Conservation (phyloP, 2,888 invertebrate species). For the Leptinotarsa rubiginosa region DNA sequence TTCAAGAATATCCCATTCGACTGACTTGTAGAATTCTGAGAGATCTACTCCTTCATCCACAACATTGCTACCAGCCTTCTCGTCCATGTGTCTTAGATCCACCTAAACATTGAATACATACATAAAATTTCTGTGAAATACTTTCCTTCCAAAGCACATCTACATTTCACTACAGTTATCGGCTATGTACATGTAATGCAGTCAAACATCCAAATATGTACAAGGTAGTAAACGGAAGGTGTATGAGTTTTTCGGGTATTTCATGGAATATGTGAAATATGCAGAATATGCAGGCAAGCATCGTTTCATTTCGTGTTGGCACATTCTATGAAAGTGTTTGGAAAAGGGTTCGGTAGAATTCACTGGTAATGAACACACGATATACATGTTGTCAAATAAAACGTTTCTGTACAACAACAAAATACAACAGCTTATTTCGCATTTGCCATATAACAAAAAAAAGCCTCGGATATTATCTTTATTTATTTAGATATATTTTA, state of each 20-base stretch:
- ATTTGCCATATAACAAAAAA: constrained; percentile 1
- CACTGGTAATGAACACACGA: not conserved
- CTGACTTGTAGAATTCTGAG: constrained; percentile 97
- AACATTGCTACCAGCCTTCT: constrained; percentile 87
- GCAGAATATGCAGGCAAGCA: not conserved
- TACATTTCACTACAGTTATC: constrained; percentile 34
- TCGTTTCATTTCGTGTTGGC: not conserved
- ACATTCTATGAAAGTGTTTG: not conserved
- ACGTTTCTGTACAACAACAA: constrained; percentile 2
- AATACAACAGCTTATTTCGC: not conserved
- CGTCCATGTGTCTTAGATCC: constrained; percentile 92
- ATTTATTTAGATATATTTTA: not conserved
- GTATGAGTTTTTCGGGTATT: not conserved
- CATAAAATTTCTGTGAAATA: constrained; percentile 48
- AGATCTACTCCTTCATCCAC: constrained; percentile 96
- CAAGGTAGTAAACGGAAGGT: not conserved
- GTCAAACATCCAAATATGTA: constrained; percentile 35
- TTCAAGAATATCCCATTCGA: constrained; percentile 98
- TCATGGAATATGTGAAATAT: constrained; percentile 1
- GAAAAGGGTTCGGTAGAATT: not conserved
- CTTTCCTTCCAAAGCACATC: constrained; percentile 27
- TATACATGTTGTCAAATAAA: constrained; percentile 4
- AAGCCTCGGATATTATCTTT: not conserved
- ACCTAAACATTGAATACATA: constrained; percentile 72
- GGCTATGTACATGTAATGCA: constrained; percentile 50